Evolutionary conservation across 2,888 invertebrate genomes (phyloP), one percentile per base, ranked within the genome.

Genomic region (Drosophila greeni): DNA sequence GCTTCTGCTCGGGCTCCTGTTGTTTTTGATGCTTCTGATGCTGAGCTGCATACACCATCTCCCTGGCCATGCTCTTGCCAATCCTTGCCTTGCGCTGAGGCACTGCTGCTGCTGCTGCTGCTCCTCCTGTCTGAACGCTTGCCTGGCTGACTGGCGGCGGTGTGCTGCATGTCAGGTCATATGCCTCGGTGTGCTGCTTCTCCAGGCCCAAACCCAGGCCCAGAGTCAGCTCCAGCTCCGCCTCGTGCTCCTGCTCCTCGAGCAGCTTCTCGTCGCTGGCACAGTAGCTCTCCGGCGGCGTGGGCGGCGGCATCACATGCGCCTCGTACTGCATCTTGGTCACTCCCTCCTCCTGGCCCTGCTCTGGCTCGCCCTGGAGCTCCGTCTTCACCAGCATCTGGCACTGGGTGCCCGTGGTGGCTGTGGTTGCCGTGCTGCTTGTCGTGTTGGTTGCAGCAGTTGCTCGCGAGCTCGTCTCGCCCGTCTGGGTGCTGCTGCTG

Each of bases 51-150:
- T 88, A 88, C 14, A 88, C 87, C 87, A 88, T 87, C 74, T 92
- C 91, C 20, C 93, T 89, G 9, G 93, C 93, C 92, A 93, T 93
- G 29, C 91, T 92, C 85, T 94, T 94, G 48, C 92, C 91, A 51
- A 92, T 88, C 54, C 92, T 89, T 29, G 91, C 91, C 81, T 91
- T 91, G 36, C 91, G 86, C 40, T n/a, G n/a, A n/a, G 89, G 89
- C 43, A 85, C 61, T 24, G 78, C 59, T 16, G 2, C 58, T 14
- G 2, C 58, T n/a, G 3, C 58, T 56, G 71, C 42, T 37, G 18
- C 56, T n/a, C n/a, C n/a, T n/a, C n/a, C n/a, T 16, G 2, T 56
- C 37, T 7, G 59, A 7, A 16, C 5, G 45, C 91, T n/a, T 14
- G 9, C 91, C 67, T n/a, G n/a, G n/a, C 39, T 37, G 75, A 92